Evolutionary conservation across 2,797 vertebrate species (phyloP), one percentile per base, ranked within the genome.

Genomic region (Sorex maritimensis): DNA sequence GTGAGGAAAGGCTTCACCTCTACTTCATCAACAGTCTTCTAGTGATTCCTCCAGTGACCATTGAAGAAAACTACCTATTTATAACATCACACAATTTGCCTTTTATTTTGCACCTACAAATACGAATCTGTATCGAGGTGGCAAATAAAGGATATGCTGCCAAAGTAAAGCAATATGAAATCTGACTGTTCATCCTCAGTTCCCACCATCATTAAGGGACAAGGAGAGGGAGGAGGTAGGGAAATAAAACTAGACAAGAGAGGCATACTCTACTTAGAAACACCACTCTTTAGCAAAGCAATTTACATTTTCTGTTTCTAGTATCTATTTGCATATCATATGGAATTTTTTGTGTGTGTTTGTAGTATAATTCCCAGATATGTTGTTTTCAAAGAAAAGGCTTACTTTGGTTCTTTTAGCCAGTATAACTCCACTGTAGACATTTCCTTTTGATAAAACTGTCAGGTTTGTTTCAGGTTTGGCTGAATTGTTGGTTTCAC

Each of bases 31-130:
- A 97, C 97, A 98, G 96, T 97, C 97, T 97, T 97, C 96, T 97
- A 95, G 97, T 97, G 96, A 98, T 98, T 98, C 97, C 98, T 98
- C 98, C 97, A 98, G 97, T 98, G 98, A 98, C 98, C 98, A 91
- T 95, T 97, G 97, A 96, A 92, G 89, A 97, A 94, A 96, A 92
- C 96, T 96, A 94, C 95, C 95, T 95, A 95, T 95, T 97, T 98
- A 98, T 98, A 98, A 97, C 88, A 97, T 98, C 98, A 98, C 98
- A 96, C 63, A 89, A 63, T 98, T 97, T 93, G 98, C 82, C 90
- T 96, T 95, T 91, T 90, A 91, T 92, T 96, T 94, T 87, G 86
- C 78, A 95, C 81, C 91, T 83, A 93, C 90, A 91, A 89, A 95
- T 65, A 93, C 90, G 90, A 92, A 95, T 82, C 69, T 75, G 30